Conservation (phyloP, 1,140 invertebrate species). For the Drosophila rufa region DNA sequence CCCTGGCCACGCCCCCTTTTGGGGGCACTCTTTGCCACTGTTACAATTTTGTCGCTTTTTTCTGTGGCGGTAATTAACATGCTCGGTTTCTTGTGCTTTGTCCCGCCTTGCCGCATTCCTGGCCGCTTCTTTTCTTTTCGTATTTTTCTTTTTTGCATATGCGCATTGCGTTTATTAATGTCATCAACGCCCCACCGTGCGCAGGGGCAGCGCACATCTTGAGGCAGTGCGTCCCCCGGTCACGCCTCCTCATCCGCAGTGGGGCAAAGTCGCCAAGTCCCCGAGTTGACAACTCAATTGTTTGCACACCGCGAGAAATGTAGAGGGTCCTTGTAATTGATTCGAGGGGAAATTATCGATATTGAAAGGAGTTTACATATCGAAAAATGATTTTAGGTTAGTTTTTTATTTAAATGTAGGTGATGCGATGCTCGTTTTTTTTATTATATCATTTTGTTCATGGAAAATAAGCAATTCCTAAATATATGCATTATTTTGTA, state of each 20-base stretch:
- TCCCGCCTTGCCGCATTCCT: slow-evolving; percentile 30
- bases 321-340: neutral
- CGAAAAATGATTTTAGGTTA: neutral
- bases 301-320: slow-evolving; percentile 1
- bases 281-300: slow-evolving; percentile 56
- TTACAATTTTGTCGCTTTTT: slow-evolving; percentile 75
- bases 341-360: neutral
- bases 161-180: slow-evolving; percentile 74
- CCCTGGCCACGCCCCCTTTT: slow-evolving; percentile 46
- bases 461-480: too few species aligned
- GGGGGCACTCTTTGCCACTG: slow-evolving; percentile 55
- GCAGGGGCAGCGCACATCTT: neutral
- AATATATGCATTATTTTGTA: too few species aligned
- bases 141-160: slow-evolving; percentile 63
- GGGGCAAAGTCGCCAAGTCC: slow-evolving; percentile 20
- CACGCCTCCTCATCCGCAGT: slow-evolving; percentile 35
- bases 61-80: slow-evolving; percentile 44
- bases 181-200: slow-evolving; percentile 67
- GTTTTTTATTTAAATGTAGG: too few species aligned
- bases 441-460: too few species aligned
- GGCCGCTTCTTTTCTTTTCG: neutral
- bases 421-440: too few species aligned
- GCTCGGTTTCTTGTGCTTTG: slow-evolving; percentile 22
- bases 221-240: slow-evolving; percentile 21
- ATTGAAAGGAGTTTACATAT: neutral